A percentile compares a stretch with the other conserved stretches of the same genome.
These are phyloP conservation scores for Mythimna lalbum DNA, from an alignment of 2,888 invertebrate species.

Conservation along the genomic window DNA sequence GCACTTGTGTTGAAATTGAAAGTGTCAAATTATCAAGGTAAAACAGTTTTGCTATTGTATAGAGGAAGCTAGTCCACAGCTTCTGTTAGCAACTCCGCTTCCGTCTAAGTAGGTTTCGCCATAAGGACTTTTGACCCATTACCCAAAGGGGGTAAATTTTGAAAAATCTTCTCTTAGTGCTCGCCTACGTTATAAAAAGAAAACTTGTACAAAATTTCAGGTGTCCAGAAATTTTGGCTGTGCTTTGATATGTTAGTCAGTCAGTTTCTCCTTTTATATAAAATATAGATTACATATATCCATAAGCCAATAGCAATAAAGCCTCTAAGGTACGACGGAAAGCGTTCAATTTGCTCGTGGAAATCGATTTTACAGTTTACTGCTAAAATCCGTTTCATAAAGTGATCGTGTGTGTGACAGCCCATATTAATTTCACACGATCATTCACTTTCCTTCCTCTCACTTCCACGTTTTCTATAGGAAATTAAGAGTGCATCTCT, in stretches of 20 bases:
- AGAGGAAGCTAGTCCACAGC: too few species aligned
- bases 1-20: neutral
- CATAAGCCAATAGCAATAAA: neutral
- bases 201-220: too few species aligned
- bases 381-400: slow-evolving; percentile 32
- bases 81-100: too few species aligned
- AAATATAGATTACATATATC: too few species aligned
- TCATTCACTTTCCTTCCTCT: slow-evolving; percentile 55
- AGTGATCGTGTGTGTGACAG: slow-evolving; percentile 25
- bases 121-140: too few species aligned
- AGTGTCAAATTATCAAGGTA: neutral
- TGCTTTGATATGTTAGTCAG: too few species aligned
- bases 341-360: slow-evolving; percentile 22
- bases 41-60: neutral
- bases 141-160: too few species aligned
- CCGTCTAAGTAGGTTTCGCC: too few species aligned
- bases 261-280: too few species aligned
- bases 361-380: slow-evolving; percentile 43
- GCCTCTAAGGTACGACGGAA: neutral
- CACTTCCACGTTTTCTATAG: slow-evolving; percentile 45
- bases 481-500: slow-evolving; percentile 27
- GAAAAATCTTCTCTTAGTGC: too few species aligned
- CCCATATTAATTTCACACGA: slow-evolving; percentile 50
- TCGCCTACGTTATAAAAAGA: too few species aligned
- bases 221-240: too few species aligned